Base-by-base conservation (phyloP, 1,140 invertebrate species). In the Saccostrea cuccullata region DNA sequence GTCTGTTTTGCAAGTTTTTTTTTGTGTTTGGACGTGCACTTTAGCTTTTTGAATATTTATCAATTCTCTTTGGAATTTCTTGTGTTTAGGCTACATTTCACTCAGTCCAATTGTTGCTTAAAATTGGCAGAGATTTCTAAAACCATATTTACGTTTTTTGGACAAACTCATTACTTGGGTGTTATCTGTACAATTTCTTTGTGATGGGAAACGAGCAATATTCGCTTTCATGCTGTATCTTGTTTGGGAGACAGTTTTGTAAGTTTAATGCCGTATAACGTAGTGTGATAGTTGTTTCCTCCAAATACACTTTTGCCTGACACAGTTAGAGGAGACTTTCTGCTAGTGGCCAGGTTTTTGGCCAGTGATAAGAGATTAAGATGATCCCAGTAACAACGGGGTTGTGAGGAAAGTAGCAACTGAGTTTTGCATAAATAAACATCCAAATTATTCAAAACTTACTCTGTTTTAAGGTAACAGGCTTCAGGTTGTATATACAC, bases 391-490 rank as follows among this genome's bases (percentile, higher is more conserved):
- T 77, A 15, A 77, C 70, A 12, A 6, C 70, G 30, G 70, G 26
- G 15, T 77, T 26, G 30, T 13, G 6, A 30, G 70, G 26, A 36
- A 26, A 30, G 26, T 77, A 30, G 70, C 70, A 30, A 77, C 70
- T 36, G 30, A 36, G 70, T 77, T 77, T 77, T 77, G 70, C 70
- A 30, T 30, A 77, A 77, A 26, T 77, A 77, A 77, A 77, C 70
- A 77, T 77, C 30, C 70, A 36, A 26, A 77, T 77, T 77, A 77
- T 77, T 77, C 70, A 26, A 77, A 77, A 77, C 70, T 77, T 77
- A 77, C 26, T 26, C 70, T 77, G 70, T 77, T 77, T 77, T 77
- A 77, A 77, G 70, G 70, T 77, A 77, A 77, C 70, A 77, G 30
- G 26, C 30, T 30, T 77, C 26, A 15, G 30, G 70, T 77, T 77